Conservation (phyloP, 2,888 invertebrate species). For the Metopia argyrocephala region DNA sequence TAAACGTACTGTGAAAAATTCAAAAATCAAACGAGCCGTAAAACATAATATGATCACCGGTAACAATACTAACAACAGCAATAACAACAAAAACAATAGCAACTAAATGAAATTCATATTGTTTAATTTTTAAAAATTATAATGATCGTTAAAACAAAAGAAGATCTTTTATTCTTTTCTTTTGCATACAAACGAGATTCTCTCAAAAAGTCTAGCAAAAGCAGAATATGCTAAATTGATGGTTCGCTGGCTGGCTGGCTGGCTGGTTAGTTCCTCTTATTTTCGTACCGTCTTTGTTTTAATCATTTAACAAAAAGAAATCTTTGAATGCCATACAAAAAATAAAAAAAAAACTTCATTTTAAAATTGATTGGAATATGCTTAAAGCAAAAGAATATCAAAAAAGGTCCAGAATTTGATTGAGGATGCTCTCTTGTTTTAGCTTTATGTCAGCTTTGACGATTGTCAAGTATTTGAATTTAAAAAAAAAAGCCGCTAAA, state of each 20-base stretch:
- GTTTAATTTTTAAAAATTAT: conserved; percentile 33
- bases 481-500: conserved; percentile 43
- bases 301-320: conserved; percentile 39
- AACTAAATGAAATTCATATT: conserved; percentile 10
- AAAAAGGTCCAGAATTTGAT: conserved; percentile 48
- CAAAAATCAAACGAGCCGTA: conserved; percentile 67
- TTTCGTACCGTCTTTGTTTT: conserved; percentile 29
- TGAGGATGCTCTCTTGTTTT: conserved; percentile 59
- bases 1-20: conserved; percentile 62
- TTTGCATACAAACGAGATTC: conserved; percentile 54
- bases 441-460: conserved; percentile 63
- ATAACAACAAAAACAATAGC: conserved; percentile 4
- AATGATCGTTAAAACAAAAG: conserved; percentile 57
- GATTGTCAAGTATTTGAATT: conserved; percentile 50
- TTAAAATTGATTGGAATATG: conserved; percentile 37
- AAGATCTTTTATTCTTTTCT: conserved; percentile 9
- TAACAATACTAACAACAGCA: not conserved
- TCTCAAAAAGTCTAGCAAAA: conserved; percentile 8
- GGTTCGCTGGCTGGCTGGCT: conserved; percentile 11
- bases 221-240: not conserved
- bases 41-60: conserved; percentile 60
- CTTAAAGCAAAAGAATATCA: not conserved
- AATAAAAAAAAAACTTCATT: conserved; percentile 19
- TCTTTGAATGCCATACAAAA: conserved; percentile 35
- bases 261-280: not conserved